Evolutionary conservation across 2,888 invertebrate species (phyloP).

Genomic region (Rotaria sp.): DNA sequence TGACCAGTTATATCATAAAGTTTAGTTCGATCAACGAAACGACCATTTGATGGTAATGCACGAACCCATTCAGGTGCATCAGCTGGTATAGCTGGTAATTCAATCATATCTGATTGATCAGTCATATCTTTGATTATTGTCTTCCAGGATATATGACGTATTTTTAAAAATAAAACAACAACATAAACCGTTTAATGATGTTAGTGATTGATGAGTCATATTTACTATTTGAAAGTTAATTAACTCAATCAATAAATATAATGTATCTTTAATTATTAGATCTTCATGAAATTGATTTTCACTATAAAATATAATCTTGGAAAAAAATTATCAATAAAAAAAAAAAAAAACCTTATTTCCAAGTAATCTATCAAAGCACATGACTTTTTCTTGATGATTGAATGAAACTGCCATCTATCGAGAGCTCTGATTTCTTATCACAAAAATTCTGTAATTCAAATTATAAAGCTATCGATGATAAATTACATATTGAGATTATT

Average conservation of each 20-base stretch:
- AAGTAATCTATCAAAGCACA: no score
- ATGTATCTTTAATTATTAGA: no score
- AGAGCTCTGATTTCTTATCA: no score
- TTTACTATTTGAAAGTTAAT: not conserved
- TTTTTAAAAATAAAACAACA: not conserved
- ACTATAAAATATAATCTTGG: no score
- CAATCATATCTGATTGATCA: not conserved
- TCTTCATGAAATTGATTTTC: no score
- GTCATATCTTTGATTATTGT: not conserved
- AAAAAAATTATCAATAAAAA: no score
- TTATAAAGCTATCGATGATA: no score
- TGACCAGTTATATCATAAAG: slow-evolving; percentile 20
- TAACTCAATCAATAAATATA: no score
- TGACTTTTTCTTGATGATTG: not conserved
- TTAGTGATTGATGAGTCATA: not conserved
- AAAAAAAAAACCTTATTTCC: no score
- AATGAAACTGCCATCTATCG: not conserved
- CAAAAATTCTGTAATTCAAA: no score
- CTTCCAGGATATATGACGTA: not conserved
- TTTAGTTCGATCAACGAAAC: slow-evolving; percentile 10
- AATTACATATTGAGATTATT: no score
- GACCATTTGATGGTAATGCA: not conserved
- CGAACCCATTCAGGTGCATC: slow-evolving; percentile 7
- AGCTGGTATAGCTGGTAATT: not conserved
- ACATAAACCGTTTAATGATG: not conserved